phyloP scores from a whole-genome alignment of 2,113 vertebrate species.

The Cacatua alba region DNA sequence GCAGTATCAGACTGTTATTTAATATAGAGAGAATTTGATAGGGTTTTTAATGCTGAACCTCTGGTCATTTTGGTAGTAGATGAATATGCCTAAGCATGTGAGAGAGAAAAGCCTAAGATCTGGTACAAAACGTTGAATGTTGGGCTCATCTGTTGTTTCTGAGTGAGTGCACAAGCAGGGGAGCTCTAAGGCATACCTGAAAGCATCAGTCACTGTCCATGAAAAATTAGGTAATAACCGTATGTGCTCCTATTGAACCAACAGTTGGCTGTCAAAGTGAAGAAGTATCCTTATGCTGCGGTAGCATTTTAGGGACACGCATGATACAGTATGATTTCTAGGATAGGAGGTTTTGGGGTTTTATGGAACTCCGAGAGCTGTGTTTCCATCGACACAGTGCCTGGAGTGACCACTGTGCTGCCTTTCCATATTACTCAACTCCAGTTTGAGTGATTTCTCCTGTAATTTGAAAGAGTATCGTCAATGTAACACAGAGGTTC shows the following conservation, averaged over 20 bases:
- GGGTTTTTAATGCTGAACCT: background rate
- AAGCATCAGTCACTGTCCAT: background rate
- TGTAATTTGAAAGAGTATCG: background rate
- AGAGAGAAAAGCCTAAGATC: background rate
- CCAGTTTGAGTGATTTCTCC: background rate
- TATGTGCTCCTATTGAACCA: background rate
- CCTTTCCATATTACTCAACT: background rate
- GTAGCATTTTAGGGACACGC: background rate
- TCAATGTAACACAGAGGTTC: background rate
- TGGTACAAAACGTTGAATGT: background rate
- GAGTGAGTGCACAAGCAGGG: rapidly evolving
- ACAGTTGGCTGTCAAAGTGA: background rate
- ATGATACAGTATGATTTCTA: background rate
- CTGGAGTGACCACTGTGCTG: background rate
- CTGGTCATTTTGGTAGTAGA: background rate
- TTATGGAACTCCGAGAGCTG: background rate
- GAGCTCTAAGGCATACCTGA: background rate
- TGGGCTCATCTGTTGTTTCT: background rate
- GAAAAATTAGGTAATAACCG: background rate
- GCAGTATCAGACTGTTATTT: background rate
- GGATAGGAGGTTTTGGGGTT: background rate
- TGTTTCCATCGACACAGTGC: rapidly evolving
- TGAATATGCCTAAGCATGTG: background rate
- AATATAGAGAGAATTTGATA: background rate
- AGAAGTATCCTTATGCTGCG: background rate